phyloP scores from a whole-genome alignment of 2,797 vertebrate species.

The Uromys caudimaculatus region DNA sequence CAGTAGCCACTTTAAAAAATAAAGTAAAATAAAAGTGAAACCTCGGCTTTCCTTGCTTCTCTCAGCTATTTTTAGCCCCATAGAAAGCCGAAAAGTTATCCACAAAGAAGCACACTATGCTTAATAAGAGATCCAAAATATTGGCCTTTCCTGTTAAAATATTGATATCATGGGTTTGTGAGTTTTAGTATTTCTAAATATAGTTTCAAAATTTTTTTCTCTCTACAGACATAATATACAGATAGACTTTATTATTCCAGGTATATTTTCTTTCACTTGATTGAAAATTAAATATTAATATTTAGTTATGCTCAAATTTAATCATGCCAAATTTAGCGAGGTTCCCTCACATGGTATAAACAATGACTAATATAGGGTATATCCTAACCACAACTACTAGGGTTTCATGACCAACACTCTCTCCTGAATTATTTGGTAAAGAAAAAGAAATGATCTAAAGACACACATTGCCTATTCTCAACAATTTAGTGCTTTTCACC shows the following conservation, averaged over 20 bases:
- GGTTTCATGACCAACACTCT: background rate
- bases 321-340: background rate
- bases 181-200: background rate
- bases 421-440: background rate
- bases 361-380: accelerated
- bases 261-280: background rate
- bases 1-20: background rate
- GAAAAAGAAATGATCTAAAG: background rate
- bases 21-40: background rate
- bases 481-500: background rate
- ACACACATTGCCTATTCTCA: background rate
- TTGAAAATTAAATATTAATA: conserved; percentile 8
- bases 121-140: background rate
- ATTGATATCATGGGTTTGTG: background rate
- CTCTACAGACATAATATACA: background rate
- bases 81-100: background rate
- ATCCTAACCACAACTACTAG: background rate
- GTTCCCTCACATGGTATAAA: background rate
- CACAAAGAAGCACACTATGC: background rate
- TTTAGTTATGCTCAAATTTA: background rate
- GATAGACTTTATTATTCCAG: background rate
- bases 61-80: background rate
- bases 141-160: background rate
- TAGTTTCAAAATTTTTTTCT: background rate
- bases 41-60: accelerated